Conservation (phyloP, 2,888 invertebrate genomes). For the Leptopilina syphax region DNA sequence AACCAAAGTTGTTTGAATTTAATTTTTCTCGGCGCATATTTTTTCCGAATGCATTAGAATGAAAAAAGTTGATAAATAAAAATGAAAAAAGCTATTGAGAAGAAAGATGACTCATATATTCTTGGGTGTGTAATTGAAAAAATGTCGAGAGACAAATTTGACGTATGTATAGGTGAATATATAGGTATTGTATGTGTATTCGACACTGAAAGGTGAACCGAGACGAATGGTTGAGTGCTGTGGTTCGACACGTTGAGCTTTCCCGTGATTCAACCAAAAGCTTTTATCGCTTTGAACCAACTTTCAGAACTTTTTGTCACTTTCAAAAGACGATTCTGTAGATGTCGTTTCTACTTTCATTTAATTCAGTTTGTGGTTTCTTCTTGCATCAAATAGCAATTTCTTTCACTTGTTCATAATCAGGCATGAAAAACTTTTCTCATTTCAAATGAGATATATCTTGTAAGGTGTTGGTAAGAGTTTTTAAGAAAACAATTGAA, state of each 20-base stretch:
- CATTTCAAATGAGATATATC: neutral
- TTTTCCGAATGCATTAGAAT: too few relatives aligned
- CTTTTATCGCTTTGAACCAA: slow-evolving; percentile 60
- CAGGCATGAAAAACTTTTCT: neutral
- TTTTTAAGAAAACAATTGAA: neutral
- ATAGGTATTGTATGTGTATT: neutral
- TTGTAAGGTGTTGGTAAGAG: neutral
- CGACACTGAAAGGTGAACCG: slow-evolving; percentile 47
- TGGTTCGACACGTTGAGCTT: slow-evolving; percentile 52
- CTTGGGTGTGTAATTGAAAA: neutral
- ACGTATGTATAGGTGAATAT: too few relatives aligned
- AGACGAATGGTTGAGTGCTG: slow-evolving; percentile 55
- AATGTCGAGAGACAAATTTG: neutral
- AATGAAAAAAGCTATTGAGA: too few relatives aligned
- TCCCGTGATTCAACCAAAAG: slow-evolving; percentile 54
- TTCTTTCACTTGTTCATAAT: neutral
- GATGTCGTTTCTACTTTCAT: slow-evolving; percentile 53
- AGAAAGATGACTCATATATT: too few relatives aligned
- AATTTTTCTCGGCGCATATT: too few relatives aligned
- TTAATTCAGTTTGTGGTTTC: slow-evolving; percentile 27
- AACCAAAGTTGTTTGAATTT: too few relatives aligned
- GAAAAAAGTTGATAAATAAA: too few relatives aligned
- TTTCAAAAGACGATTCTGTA: slow-evolving; percentile 41
- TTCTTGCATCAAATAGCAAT: neutral
- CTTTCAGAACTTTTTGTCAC: slow-evolving; percentile 58